phyloP scores from a whole-genome alignment of 2,888 invertebrate species.

The Chymomyza procnemis region DNA sequence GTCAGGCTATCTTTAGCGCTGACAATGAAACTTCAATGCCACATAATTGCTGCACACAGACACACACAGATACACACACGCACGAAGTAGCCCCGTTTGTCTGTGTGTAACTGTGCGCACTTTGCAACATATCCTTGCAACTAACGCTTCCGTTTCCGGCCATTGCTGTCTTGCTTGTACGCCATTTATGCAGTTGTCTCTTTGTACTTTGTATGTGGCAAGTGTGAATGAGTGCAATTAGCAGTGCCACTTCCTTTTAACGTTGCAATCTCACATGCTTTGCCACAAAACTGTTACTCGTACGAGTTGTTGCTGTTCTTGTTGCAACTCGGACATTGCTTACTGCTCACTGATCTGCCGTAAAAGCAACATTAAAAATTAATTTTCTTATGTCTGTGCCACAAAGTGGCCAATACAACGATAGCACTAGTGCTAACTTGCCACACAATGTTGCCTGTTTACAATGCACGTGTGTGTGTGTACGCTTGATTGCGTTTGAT shows the following conservation, averaged over 20 bases:
- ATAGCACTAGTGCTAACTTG: neutral
- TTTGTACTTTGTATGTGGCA: constrained; percentile 13
- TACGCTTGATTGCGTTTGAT: neutral
- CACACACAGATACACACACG: constrained; percentile 12
- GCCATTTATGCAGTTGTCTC: constrained; percentile 21
- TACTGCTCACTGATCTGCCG: constrained; percentile 8
- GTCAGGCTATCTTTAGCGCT: constrained; percentile 38
- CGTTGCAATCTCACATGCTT: constrained; percentile 41
- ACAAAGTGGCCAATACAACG: neutral
- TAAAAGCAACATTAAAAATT: constrained; percentile 55
- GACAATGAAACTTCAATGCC: constrained; percentile 70
- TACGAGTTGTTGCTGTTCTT: constrained; percentile 7
- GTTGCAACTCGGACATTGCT: neutral
- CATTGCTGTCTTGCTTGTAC: constrained; percentile 7
- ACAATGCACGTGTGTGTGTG: neutral
- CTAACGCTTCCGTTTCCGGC: constrained; percentile 71
- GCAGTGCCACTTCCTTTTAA: constrained; percentile 56
- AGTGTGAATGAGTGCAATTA: constrained; percentile 70
- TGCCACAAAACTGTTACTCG: constrained; percentile 14
- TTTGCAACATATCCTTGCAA: constrained; percentile 70
- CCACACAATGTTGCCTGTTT: neutral
- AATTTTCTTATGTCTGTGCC: constrained; percentile 49
- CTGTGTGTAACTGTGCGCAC: neutral
- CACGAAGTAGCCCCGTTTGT: neutral
- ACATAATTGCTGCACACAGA: constrained; percentile 54